Evolutionary conservation across 37 sponge, comb jelly and placozoan genomes (phyloP), one percentile per base, ranked within the genome.

Genomic region (Hormiphora californensis): DNA sequence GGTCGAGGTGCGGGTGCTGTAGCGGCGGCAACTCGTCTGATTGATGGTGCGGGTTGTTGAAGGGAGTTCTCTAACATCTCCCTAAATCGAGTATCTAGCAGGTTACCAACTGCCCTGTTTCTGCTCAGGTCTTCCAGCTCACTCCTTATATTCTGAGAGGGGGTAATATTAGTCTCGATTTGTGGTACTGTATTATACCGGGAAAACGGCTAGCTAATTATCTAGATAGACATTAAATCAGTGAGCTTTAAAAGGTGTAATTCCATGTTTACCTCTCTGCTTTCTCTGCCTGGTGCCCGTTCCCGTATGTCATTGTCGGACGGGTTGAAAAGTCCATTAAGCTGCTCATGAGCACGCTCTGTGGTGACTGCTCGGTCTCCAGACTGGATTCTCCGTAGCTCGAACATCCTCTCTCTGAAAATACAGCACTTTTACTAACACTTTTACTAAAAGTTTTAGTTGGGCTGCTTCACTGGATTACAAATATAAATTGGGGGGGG

Each of bases 311-410:
- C n/a, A n/a, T n/a, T n/a, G n/a, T n/a, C n/a, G n/a, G n/a, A n/a
- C n/a, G n/a, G n/a, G 17, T 22, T 41, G 44, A 73, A 73, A n/a
- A 73, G 25, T 30, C 43, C 81, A 43, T 73, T 46, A 19, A 73
- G 81, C 5, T 33, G 41, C 44, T 73, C 46, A 25, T 43, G 46
- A 2, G 81, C 43, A 25, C 43, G 46, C 25, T 46, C 81, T 22
- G 81, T n/a, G 44, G 46, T 73, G 2, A 73, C 81, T 28, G 81
- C 81, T 33, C 81, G 35, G 46, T 73, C 81, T 22, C 81, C 81
- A 30, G 21, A 36, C 25, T 73, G 81, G 17, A 73, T 73, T 46
- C 81, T 1, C 81, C 81, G 35, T 30, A 73, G 25, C 81, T 73
- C 81, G 46, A 40, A 73, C 81, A 73, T 73, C 38, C 81, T 27